Base-by-base conservation (phyloP, 1,140 invertebrate species). In the Araneus ventricosus region DNA sequence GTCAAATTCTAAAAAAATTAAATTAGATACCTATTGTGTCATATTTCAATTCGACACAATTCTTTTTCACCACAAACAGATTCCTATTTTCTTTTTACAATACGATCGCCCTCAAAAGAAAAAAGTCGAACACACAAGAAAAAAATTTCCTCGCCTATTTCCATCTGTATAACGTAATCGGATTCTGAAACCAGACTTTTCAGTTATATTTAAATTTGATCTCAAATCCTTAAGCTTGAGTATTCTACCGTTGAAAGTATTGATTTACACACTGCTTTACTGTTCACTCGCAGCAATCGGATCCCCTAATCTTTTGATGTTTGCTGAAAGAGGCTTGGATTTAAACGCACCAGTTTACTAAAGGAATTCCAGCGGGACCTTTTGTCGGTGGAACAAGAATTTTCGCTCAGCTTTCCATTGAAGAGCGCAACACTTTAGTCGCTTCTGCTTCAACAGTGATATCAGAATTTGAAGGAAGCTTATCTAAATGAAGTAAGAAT, bases 191-290 rank as follows among this genome's bases (percentile, higher is more conserved):
- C 37, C 61, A 67, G 24, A 67, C 39, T 79, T 52, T 52, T 17
- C 86, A 67, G 86, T 88, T 88, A 75, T 75, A 89, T 89, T 89
- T 79, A 79, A 89, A 89, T 89, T 89, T 89, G 67, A 79, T 79
- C 88, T n/a, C 10, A 79, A 88, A 41, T 88, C 34, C 37, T 67
- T 24, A 41, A 88, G 67, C 67, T 45, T 67, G 30, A 41, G 86
- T 61, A 45, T 67, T 88, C 39, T n/a, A 79, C 79, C 34, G 67
- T 37, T n/a, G 61, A 88, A 88, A 63, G 63, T 89, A 89, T 89
- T 89, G 88, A 89, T 89, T 89, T 57, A 79, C 67, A 57, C 67
- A 41, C 39, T 20, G 88, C 88, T 75, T 89, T 89, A 89, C 34
- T 45, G 86, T 45, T 67, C 22, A 52, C 39, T 79, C n/a, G 22